Conservation (phyloP, 37 sponge, comb jelly and placozoan species). For the Amphimedon queenslandica region DNA sequence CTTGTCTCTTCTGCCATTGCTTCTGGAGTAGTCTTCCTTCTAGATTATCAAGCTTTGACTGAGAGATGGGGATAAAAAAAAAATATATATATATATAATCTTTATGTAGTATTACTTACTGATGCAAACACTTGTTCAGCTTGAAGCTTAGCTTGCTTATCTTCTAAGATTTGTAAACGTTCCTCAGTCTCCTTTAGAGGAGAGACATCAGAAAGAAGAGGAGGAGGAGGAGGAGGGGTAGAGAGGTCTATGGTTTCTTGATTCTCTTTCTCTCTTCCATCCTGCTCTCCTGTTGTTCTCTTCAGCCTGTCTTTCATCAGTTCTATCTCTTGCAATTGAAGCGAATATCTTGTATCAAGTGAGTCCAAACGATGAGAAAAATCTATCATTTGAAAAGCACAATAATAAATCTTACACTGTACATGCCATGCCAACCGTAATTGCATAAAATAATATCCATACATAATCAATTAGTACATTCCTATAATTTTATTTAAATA, state of each 20-base stretch:
- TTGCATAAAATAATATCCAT: too few species aligned
- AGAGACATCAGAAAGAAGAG: background rate
- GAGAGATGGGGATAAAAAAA: background rate
- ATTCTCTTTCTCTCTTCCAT: too few species aligned
- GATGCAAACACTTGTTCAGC: conserved; percentile 3
- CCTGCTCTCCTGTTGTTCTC: background rate
- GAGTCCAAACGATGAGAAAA: conserved; percentile 4
- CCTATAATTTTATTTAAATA: too few species aligned
- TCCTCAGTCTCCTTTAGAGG: conserved; percentile 8
- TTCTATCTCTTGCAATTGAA: conserved; percentile 12
- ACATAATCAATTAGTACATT: too few species aligned
- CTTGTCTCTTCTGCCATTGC: conserved; percentile 1
- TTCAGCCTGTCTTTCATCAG: conserved; percentile 12
- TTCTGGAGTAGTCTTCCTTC: conserved; percentile 8
- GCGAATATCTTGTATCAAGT: conserved; percentile 1
- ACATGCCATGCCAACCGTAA: too few species aligned
- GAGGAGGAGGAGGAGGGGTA: background rate
- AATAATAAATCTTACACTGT: too few species aligned
- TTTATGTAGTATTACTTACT: background rate
- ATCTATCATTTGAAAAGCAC: too few species aligned
- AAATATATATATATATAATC: background rate
- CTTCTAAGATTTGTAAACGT: conserved; percentile 8
- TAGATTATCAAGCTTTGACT: background rate
- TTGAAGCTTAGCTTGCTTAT: conserved; percentile 1
- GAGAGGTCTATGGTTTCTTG: too few species aligned